phyloP scores from a whole-genome alignment of 2,888 invertebrate species.

The Acrobasis repandana region DNA sequence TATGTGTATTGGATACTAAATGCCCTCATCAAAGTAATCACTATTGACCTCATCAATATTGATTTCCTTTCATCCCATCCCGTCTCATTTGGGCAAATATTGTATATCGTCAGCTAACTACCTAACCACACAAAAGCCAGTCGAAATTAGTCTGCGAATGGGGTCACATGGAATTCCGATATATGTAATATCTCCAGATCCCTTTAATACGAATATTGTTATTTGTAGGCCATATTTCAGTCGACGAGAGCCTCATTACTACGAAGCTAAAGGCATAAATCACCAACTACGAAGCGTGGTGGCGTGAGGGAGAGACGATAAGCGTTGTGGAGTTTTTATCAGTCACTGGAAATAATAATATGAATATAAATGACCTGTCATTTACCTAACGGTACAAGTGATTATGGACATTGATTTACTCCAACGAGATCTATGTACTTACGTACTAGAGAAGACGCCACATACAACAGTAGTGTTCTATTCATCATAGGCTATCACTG shows the following conservation, averaged over 20 bases:
- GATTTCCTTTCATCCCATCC: constrained; percentile 8
- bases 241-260: constrained; percentile 50
- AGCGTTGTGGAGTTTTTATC: constrained; percentile 17
- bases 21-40: neutral
- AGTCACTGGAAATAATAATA: neutral
- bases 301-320: constrained; percentile 31
- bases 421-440: too few relatives aligned
- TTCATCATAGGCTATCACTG: too few relatives aligned
- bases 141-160: constrained; percentile 12
- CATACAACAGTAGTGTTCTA: too few relatives aligned
- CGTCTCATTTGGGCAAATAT: constrained; percentile 6
- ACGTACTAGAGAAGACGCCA: too few relatives aligned
- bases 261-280: constrained; percentile 46
- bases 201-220: constrained; percentile 38
- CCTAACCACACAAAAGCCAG: constrained; percentile 17
- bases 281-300: constrained; percentile 37
- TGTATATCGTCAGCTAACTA: constrained; percentile 10
- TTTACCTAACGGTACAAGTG: neutral
- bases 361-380: neutral
- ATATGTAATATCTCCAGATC: constrained; percentile 16
- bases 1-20: too few relatives aligned
- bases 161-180: constrained; percentile 13
- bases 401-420: neutral
- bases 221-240: constrained; percentile 46
- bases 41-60: too few relatives aligned